Percentiles rank a stretch among this genome's conserved stretches.
Conservation (phyloP, 2,113 vertebrate genomes). For the Tricholaema leucomelas region DNA sequence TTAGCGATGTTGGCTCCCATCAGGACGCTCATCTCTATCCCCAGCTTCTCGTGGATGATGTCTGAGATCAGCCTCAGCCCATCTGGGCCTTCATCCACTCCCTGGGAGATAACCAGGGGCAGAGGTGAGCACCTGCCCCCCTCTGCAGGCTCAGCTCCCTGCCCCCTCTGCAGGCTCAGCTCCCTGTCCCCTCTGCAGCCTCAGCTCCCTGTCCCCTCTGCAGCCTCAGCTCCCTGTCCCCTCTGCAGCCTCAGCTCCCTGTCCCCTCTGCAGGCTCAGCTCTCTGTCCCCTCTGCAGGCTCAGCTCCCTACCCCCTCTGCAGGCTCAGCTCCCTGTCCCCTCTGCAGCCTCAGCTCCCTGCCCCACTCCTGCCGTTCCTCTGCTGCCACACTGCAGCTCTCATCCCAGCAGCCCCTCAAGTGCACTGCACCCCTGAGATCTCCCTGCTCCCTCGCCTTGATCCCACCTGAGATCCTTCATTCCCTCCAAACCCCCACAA, state of each 20-base stretch:
- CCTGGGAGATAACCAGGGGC: slow-evolving; percentile 71
- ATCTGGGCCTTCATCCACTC: slow-evolving; percentile 89
- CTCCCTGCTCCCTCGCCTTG: too few relatives aligned
- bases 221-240: not conserved
- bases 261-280: not conserved
- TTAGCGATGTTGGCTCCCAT: slow-evolving; percentile 98
- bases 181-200: not conserved
- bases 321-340: not conserved
- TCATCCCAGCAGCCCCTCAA: not conserved
- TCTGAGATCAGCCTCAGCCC: slow-evolving; percentile 96
- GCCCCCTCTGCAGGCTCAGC: not conserved
- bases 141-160: not conserved
- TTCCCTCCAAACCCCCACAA: rapidly evolving
- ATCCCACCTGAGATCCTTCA: not conserved
- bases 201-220: not conserved
- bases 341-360: not conserved
- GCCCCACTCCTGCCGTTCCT: not conserved
- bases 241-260: not conserved
- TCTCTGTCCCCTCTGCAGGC: not conserved
- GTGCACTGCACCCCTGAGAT: not conserved
- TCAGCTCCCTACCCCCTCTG: not conserved
- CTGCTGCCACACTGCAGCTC: not conserved
- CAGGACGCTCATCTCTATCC: slow-evolving; percentile 88
- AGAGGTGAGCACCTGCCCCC: not conserved
- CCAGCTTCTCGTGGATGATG: slow-evolving; percentile 86